Percentiles rank a stretch among this genome's conserved stretches.
These are phyloP conservation scores for Cephus sareptanus DNA, from an alignment of 2,888 invertebrate genomes.

Conservation along the genomic window DNA sequence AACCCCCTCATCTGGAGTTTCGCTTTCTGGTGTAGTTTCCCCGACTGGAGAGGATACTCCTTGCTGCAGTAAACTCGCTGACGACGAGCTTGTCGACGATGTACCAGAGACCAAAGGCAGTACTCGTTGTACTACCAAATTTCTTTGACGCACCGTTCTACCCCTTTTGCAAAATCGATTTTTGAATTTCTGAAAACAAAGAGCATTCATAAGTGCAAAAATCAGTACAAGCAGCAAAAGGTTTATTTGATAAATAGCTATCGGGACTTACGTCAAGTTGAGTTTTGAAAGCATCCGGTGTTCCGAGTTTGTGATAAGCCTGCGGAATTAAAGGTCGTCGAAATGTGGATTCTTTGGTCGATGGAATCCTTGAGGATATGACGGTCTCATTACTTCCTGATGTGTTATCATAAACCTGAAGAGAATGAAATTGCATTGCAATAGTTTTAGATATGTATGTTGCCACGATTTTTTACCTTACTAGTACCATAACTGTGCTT, in stretches of 20 bases:
- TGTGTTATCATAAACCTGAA: conserved; percentile 55
- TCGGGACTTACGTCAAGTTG: conserved; percentile 65
- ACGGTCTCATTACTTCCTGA: conserved; percentile 62
- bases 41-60: conserved; percentile 22
- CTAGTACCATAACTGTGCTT: conserved; percentile 64
- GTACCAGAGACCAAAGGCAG: conserved; percentile 75
- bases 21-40: conserved; percentile 15
- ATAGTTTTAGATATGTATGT: not conserved
- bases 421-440: not conserved
- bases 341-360: conserved; percentile 60
- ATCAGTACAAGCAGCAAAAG: not conserved
- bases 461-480: conserved; percentile 52
- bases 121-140: conserved; percentile 81
- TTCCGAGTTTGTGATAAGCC: conserved; percentile 57
- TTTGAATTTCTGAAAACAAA: conserved; percentile 60
- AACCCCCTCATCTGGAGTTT: conserved; percentile 21
- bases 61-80: conserved; percentile 11
- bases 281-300: conserved; percentile 64
- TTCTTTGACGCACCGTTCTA: conserved; percentile 67
- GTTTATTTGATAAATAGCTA: not conserved
- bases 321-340: conserved; percentile 61
- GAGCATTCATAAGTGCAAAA: not conserved
- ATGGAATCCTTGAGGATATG: conserved; percentile 58
- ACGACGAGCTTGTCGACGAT: conserved; percentile 17
- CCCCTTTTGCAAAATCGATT: conserved; percentile 65